A percentile compares a stretch with the other conserved stretches of the same genome.
Conservation (phyloP, 1,140 invertebrate genomes). For the Lordiphosa mommai region DNA sequence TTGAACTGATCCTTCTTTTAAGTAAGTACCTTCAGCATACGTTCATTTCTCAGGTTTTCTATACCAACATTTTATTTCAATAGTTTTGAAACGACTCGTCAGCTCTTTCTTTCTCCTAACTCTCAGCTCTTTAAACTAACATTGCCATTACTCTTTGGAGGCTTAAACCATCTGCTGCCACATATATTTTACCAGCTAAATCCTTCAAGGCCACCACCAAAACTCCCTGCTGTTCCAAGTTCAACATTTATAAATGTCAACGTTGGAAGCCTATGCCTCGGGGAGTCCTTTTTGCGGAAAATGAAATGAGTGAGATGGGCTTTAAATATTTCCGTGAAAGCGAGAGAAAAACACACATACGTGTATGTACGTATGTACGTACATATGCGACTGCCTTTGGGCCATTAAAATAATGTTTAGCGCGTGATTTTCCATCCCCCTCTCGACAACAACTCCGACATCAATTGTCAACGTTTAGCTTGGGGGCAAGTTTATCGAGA, state of each 20-base stretch:
- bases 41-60: too few species aligned
- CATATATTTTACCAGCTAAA: constrained; percentile 16
- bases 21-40: too few species aligned
- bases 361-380: background rate
- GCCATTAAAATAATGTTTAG: constrained; percentile 74
- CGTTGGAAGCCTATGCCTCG: constrained; percentile 2
- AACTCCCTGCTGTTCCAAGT: constrained; percentile 11
- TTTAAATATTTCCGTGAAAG: constrained; percentile 52
- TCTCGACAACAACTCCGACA: constrained; percentile 64
- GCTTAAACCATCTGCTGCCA: too few species aligned
- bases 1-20: too few species aligned
- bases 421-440: constrained; percentile 57
- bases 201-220: constrained; percentile 42
- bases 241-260: constrained; percentile 43
- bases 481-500: constrained; percentile 57
- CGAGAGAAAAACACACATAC: background rate
- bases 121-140: too few species aligned
- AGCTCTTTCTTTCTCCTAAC: too few species aligned
- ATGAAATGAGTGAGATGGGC: constrained; percentile 34
- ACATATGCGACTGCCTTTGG: constrained; percentile 44
- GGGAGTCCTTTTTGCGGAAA: constrained; percentile 27
- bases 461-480: constrained; percentile 70
- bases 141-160: too few species aligned
- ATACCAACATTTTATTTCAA: too few species aligned
- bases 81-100: too few species aligned